Evolutionary conservation across 2,888 invertebrate species (phyloP).

Genomic region (Cheilosia scutellata): DNA sequence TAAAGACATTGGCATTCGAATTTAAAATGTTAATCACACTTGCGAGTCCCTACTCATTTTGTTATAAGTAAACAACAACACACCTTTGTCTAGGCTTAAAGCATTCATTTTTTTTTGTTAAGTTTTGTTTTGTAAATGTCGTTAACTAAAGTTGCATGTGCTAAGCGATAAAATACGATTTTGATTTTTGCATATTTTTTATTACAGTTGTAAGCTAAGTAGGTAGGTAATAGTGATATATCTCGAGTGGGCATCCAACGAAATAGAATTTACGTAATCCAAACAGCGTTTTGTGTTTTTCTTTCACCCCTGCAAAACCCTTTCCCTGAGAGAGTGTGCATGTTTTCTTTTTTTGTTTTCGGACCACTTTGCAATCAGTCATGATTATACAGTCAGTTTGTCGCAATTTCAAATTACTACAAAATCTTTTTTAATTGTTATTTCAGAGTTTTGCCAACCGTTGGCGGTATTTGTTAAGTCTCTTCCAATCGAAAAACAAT

Average conservation of each 20-base stretch:
- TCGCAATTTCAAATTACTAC: background rate
- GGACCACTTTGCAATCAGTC: background rate
- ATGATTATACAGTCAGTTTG: background rate
- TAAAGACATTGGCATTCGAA: constrained; percentile 76
- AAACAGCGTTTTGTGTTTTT: background rate
- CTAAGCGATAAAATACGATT: background rate
- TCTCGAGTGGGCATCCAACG: background rate
- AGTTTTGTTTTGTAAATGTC: constrained; percentile 28
- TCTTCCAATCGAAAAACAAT: constrained; percentile 77
- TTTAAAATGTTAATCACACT: constrained; percentile 36
- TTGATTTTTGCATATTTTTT: constrained; percentile 7
- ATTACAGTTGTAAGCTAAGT: constrained; percentile 15
- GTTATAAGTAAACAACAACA: constrained; percentile 16
- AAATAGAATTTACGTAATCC: background rate
- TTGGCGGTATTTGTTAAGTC: constrained; percentile 83
- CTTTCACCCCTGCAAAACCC: background rate
- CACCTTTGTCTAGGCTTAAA: constrained; percentile 15
- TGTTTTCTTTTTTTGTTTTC: background rate
- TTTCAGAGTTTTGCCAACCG: constrained; percentile 83
- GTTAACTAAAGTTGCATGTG: constrained; percentile 55
- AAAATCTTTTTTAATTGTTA: constrained; percentile 27
- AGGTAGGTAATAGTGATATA: background rate
- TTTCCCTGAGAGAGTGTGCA: constrained; percentile 1
- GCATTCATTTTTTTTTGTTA: constrained; percentile 24
- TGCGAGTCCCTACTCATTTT: constrained; percentile 19